Conservation (phyloP, 2,113 vertebrate genomes). For the Tor tambroides region DNA sequence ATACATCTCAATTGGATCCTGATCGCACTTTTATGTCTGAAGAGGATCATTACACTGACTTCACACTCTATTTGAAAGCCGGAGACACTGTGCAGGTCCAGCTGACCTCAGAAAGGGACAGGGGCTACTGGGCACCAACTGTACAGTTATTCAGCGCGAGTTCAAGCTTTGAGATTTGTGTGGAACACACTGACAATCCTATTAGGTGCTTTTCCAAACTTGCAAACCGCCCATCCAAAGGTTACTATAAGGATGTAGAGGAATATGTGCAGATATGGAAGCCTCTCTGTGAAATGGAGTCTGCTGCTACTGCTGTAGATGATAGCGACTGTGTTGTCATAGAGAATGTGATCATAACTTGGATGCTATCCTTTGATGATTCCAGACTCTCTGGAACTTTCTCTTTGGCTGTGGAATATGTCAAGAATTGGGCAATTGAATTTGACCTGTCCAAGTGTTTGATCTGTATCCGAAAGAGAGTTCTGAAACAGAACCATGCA, state of each 20-base stretch:
- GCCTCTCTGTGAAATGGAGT: conserved; percentile 79
- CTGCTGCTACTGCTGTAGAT: conserved; percentile 62
- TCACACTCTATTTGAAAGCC: conserved; percentile 64
- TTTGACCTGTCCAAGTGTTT: conserved; percentile 73
- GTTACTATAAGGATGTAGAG: not conserved
- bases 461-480: conserved; percentile 79
- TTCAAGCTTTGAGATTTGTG: conserved; percentile 75
- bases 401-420: conserved; percentile 51
- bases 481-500: conserved; percentile 12
- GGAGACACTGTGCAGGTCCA: conserved; percentile 75
- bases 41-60: conserved; percentile 68
- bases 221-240: conserved; percentile 35
- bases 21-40: not conserved
- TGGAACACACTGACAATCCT: conserved; percentile 76
- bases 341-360: conserved; percentile 68
- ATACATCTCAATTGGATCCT: not conserved
- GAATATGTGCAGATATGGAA: conserved; percentile 77
- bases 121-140: conserved; percentile 73
- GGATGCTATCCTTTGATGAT: conserved; percentile 50
- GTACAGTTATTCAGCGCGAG: conserved; percentile 75
- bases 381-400: conserved; percentile 68
- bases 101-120: conserved; percentile 65
- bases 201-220: conserved; percentile 74
- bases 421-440: conserved; percentile 68
- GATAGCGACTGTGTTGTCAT: conserved; percentile 75